Evolutionary conservation across 23 tunicate species (phyloP).

Genomic region (Halocynthia roretzi): DNA sequence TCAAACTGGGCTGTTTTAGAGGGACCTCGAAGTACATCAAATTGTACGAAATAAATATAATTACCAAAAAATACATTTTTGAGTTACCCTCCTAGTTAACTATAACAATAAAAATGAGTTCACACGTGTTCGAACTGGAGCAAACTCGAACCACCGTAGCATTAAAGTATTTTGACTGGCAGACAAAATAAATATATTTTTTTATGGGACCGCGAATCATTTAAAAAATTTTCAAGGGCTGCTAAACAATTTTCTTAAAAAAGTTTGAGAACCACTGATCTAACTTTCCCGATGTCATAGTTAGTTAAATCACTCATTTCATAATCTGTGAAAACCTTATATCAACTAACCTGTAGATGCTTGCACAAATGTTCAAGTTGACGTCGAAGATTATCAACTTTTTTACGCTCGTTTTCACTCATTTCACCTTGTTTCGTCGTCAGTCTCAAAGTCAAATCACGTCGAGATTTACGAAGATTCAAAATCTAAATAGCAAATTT

Average conservation of each 20-base stretch:
- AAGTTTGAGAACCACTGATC: neutral
- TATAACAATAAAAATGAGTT: no score
- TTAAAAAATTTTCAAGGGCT: neutral
- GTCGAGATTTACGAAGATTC: conserved; percentile 13
- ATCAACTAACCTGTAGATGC: conserved; percentile 45
- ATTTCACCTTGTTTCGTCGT: conserved; percentile 11
- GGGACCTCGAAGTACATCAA: no score
- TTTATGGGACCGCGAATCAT: no score
- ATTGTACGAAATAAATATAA: no score
- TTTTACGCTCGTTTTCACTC: conserved; percentile 37
- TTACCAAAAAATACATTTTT: no score
- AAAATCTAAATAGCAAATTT: neutral
- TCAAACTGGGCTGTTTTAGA: no score
- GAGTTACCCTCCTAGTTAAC: no score
- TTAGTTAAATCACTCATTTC: neutral
- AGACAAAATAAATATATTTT: no score
- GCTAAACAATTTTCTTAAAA: neutral
- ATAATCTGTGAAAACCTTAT: neutral
- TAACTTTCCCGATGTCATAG: no score
- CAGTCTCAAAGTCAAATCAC: conserved; percentile 18
- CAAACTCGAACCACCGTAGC: no score
- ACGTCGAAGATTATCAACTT: conserved; percentile 45
- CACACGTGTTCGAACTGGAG: no score
- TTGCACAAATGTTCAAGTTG: conserved; percentile 50
- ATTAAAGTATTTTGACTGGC: no score